Evolutionary conservation across 2,113 vertebrate species (phyloP), one percentile per base, ranked within the genome.

Genomic region (Dicentrarchus labrax): DNA sequence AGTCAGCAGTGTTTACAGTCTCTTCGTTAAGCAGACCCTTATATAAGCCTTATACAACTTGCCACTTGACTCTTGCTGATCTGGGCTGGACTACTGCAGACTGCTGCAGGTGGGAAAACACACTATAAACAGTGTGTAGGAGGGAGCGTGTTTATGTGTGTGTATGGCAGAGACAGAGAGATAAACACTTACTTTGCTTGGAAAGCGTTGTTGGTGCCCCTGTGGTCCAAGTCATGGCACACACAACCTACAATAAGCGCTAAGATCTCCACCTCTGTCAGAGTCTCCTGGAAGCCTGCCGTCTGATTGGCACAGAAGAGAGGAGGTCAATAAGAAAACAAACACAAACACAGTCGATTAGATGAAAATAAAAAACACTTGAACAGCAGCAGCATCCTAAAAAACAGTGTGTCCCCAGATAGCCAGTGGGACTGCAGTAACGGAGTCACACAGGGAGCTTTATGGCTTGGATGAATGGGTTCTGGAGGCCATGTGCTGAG

Each of bases 121-220:
- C 50, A 75, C 51, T 41, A 45, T 77, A 41, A 79, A 79, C 61
- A 64, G 67, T 57, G 66, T 65, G 86, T 81, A 70, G 80, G 88
- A 76, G 86, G 74, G 30, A 17, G 61, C 4, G 36, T 53, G 39
- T 36, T 22, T 24, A 41, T n/a, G 59, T 50, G 75, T 54, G 22
- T 68, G 39, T 57, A n/a, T 41, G 48, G 41, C 43, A 45, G 43
- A 47, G 38, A 57, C 12, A 22, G 53, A 53, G 22, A 62, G 38
- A 73, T 50, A 70, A 78, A 88, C 82, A 96, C 97, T 96, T 95
- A 99, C 98, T 99, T 99, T 85, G 97, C 98, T 94, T 99, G 98
- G 93, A 99, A 99, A 90, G 98, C 98, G 84, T 99, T 99, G 96
- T 99, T 99, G 93, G 98, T 99, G 94, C 98, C 98, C 90, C 98